Evolutionary conservation across 2,888 invertebrate species (phyloP), one percentile per base, ranked within the genome.

Genomic region (Drosophila fulvimacula): DNA sequence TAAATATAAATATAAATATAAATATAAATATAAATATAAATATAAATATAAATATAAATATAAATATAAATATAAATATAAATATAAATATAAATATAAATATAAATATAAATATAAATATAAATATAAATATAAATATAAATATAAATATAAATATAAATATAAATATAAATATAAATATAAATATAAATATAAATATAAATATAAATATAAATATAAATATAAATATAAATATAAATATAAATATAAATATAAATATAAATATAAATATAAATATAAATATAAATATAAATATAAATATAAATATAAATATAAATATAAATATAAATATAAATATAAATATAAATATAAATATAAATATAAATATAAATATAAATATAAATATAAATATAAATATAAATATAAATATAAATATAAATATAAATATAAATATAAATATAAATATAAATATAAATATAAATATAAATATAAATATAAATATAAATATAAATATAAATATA

Each of bases 81-180:
- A 36, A 36, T 36, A 36, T 36, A 36, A 36, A 36, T 36, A 36
- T 36, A 36, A 36, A 36, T 36, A 36, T 41, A 38, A 19, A 57
- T 24, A 27, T 27, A 32, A 27, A 42, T 42, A 42, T 19, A 38
- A 38, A 53, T 36, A 53, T 36, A 27, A 46, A 57, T 21, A 46
- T n/a, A 46, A 36, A 34, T 36, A 17, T 36, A 27, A 21, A 17
- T 13, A 7, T 46, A 5, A 27, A 13, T 36, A 9, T 36, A 36
- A 36, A 36, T 36, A 36, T 36, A 36, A 36, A 36, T 36, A 36
- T 36, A 36, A 36, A 36, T 36, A 36, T 36, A 36, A 36, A 36
- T 36, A 36, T 36, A 36, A 36, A 36, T 36, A 36, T 36, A 36
- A 36, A 36, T 36, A 36, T 36, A 36, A 36, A 36, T 36, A 36